Evolutionary conservation across 2,888 invertebrate genomes (phyloP), one percentile per base, ranked within the genome.

Genomic region (Rugalucina vietnamica): DNA sequence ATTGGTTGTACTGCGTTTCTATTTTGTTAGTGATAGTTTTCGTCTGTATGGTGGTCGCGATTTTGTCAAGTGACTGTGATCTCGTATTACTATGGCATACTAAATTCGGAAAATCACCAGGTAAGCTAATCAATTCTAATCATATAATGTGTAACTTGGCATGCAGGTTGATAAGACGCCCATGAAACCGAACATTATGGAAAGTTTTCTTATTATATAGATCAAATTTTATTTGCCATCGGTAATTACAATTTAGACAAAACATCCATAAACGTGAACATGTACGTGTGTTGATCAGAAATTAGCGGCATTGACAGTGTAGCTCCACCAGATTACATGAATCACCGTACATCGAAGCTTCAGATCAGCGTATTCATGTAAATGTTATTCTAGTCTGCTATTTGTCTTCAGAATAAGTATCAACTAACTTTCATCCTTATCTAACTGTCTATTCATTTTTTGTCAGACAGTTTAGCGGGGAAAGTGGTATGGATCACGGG

Each of bases 401-500:
- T n/a, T n/a, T n/a, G n/a, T n/a, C n/a, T n/a, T n/a, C n/a, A n/a
- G n/a, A n/a, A n/a, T n/a, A n/a, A n/a, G n/a, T n/a, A n/a, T n/a
- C n/a, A n/a, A n/a, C n/a, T n/a, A n/a, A n/a, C n/a, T n/a, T n/a
- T n/a, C n/a, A n/a, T n/a, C n/a, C n/a, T 43, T 43, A 8, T 12
- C 43, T 43, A 43, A 8, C 18, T 12, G 8, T 18, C 8, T 12
- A 43, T 43, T 43, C 10, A 29, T 77, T 57, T 43, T 43, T 65
- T 81, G 84, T 24, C 87, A 96, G 96, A 95, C 36, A 93, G 95
- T 4, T 94, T 97, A 76, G 95, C 95, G 57, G 96, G 96, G 0
- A 96, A 97, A 94, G 97, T 97, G 2, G 96, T 97, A 1, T 98
- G 98, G 97, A 96, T 98, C 89, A 97, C 97, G 0, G 98, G 98